phyloP scores from a whole-genome alignment of 1,140 invertebrate genomes.

The Sitodiplosis mosellana region DNA sequence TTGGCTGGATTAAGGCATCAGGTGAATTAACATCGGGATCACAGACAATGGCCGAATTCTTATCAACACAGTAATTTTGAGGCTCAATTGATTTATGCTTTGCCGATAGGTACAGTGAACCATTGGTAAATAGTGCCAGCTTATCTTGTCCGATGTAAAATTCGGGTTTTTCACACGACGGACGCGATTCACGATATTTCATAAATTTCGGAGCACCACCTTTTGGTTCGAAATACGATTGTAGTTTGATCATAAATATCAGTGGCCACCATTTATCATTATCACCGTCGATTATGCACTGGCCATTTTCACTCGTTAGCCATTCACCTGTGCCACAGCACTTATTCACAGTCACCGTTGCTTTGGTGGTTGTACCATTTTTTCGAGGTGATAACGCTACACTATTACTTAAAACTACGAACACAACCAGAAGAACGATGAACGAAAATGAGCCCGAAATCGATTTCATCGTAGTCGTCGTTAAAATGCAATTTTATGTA shows the following conservation, averaged over 20 bases:
- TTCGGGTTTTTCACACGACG: neutral
- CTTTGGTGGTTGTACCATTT: no score
- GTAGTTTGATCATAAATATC: slow-evolving; percentile 14
- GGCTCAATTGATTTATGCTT: slow-evolving; percentile 21
- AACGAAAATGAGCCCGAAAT: no score
- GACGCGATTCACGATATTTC: slow-evolving; percentile 14
- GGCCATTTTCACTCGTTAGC: slow-evolving; percentile 10
- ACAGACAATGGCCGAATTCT: slow-evolving; percentile 34
- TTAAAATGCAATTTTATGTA: no score
- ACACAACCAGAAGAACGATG: no score
- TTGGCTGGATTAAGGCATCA: slow-evolving; percentile 18
- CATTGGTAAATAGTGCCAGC: slow-evolving; percentile 29
- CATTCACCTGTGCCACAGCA: slow-evolving; percentile 20
- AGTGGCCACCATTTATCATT: slow-evolving; percentile 18
- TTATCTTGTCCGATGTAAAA: slow-evolving; percentile 5
- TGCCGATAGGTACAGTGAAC: slow-evolving; percentile 29
- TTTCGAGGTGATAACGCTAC: no score
- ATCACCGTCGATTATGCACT: slow-evolving; percentile 14
- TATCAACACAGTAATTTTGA: slow-evolving; percentile 36
- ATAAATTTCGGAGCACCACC: slow-evolving; percentile 16
- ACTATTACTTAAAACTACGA: no score
- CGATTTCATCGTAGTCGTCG: no score
- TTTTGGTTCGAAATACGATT: slow-evolving; percentile 12
- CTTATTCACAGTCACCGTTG: slow-evolving; percentile 18
- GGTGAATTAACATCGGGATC: slow-evolving; percentile 16